phyloP scores from a whole-genome alignment of 2,113 vertebrate species.

The Eira barbara region DNA sequence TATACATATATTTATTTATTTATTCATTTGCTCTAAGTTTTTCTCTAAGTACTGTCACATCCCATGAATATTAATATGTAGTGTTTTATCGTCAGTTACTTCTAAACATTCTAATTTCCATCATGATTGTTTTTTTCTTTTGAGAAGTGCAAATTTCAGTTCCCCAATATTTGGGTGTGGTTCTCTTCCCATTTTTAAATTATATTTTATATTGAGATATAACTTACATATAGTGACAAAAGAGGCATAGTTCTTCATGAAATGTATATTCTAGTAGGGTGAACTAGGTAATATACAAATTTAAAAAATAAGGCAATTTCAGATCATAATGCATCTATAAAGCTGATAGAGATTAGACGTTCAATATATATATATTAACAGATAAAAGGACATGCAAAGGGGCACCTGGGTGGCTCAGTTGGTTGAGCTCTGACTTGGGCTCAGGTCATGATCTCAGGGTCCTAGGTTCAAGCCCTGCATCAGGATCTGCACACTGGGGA shows the following conservation, averaged over 20 bases:
- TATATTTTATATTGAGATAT: not conserved
- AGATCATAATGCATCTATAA: not conserved
- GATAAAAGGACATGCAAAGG: not conserved
- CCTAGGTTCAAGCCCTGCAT: not conserved
- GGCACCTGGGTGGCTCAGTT: not conserved
- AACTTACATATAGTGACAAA: not conserved
- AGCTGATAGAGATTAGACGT: not conserved
- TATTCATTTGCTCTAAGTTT: not conserved
- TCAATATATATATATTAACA: not conserved
- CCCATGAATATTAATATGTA: not conserved
- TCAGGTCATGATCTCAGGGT: not conserved
- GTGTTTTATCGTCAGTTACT: not conserved
- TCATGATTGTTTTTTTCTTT: not conserved
- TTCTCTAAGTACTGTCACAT: not conserved
- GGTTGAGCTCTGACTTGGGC: not conserved
- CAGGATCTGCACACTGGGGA: not conserved
- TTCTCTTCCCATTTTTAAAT: slow-evolving; percentile 7
- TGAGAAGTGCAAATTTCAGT: not conserved
- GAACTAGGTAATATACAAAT: not conserved
- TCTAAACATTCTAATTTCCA: not conserved
- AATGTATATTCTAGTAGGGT: not conserved
- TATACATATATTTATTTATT: not conserved
- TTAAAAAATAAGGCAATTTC: not conserved
- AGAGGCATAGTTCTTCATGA: not conserved
- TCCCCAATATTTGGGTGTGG: not conserved